Evolutionary conservation across 2,113 vertebrate species (phyloP).

Genomic region (Varanus komodoensis): DNA sequence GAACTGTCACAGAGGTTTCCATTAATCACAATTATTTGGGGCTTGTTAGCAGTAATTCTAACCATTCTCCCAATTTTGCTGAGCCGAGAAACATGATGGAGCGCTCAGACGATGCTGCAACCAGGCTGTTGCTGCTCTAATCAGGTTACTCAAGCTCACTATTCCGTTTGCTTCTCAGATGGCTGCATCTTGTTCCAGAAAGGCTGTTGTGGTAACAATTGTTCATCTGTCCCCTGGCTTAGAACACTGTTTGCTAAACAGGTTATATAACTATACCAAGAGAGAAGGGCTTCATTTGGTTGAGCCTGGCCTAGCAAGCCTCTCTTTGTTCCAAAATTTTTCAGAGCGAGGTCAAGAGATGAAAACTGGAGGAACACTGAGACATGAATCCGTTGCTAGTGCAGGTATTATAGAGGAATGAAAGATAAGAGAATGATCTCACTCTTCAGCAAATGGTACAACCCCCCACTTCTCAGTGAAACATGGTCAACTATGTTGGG

Average conservation of each 20-base stretch:
- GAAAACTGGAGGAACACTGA: neutral
- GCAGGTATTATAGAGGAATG: neutral
- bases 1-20: neutral
- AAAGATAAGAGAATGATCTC: too few species aligned
- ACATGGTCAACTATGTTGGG: neutral
- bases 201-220: constrained; percentile 25
- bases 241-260: constrained; percentile 27
- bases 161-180: constrained; percentile 7
- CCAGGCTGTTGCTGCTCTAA: neutral
- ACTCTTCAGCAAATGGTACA: neutral
- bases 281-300: constrained; percentile 34
- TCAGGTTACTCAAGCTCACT: constrained; percentile 27
- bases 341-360: neutral
- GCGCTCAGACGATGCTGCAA: neutral
- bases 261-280: constrained; percentile 24
- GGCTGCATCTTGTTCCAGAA: constrained; percentile 31
- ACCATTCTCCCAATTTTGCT: neutral
- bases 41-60: neutral
- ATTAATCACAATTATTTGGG: neutral
- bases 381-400: neutral
- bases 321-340: constrained; percentile 1
- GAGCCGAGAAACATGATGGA: constrained; percentile 21
- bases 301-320: neutral
- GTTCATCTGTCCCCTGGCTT: constrained; percentile 40
- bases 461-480: neutral